Evolutionary conservation across 2,888 invertebrate genomes (phyloP), one percentile per base, ranked within the genome.

Genomic region (Spicauda simplicius): DNA sequence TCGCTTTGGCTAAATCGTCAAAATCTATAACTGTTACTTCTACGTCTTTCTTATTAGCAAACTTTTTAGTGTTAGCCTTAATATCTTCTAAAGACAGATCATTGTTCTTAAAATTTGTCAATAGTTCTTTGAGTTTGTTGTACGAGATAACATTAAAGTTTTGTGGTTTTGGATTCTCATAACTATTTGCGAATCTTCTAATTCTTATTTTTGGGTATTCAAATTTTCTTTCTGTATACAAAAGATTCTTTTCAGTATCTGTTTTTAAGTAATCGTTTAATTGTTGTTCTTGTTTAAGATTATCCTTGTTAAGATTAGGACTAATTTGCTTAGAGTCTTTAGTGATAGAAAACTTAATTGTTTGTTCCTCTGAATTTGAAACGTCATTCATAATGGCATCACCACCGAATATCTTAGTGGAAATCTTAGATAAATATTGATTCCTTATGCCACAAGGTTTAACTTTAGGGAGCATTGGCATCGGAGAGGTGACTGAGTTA

Each of bases 401-500:
- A 25, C 6, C 20, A 10, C 18, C 53, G 6, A 16, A 33, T 8
- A 12, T 19, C 57, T 57, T 45, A 8, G 18, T 45, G 10, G 19
- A 16, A 0, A 30, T 54, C 41, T 69, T 56, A 11, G 72, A 50
- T 25, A 58, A 8, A 37, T 25, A 52, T 41, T 58, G 57, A 20
- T 64, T 69, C 1, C 64, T 60, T 2, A 50, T 8, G 10, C 12
- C 33, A n/a, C 41, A 66, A 11, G 50, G 68, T 56, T 3, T 72
- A 74, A 66, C 11, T 41, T 61, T 48, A 30, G 68, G 62, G 1
- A 68, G 53, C 14, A 52, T 20, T 16, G 33, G 12, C 0, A 50
- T 48, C 1, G 88, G 84, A 0, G 80, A 70, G 0, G 85, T 89
- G 0, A 90, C 81, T 0, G 81, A 80, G 4, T 78, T 74, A 0